These are phyloP conservation scores for Drosophila koepferae DNA, from an alignment of 2,888 invertebrate genomes.

Conservation along the genomic window DNA sequence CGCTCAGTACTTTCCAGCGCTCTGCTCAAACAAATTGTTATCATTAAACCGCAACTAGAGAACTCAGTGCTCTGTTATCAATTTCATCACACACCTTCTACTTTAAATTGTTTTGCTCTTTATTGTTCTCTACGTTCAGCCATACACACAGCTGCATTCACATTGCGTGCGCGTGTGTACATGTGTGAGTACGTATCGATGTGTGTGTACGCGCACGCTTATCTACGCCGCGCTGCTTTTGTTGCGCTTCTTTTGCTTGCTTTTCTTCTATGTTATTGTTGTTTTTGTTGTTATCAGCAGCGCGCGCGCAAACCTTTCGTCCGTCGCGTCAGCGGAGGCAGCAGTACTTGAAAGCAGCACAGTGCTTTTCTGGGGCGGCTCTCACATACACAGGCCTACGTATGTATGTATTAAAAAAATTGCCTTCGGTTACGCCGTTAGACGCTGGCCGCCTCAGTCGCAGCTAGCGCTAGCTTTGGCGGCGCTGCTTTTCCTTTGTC, in stretches of 20 bases:
- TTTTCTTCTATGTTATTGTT: slow-evolving; percentile 23
- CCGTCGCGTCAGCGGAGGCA: slow-evolving; percentile 10
- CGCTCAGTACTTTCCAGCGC: slow-evolving; percentile 6
- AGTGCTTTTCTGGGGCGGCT: slow-evolving; percentile 27
- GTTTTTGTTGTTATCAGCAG: slow-evolving; percentile 32
- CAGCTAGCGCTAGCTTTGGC: slow-evolving; percentile 37
- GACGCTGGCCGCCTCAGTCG: slow-evolving; percentile 35
- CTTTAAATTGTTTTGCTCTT: slow-evolving; percentile 45
- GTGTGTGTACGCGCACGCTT: slow-evolving; percentile 41
- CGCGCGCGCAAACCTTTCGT: slow-evolving; percentile 45
- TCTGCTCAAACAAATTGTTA: slow-evolving; percentile 54
- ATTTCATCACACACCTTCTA: slow-evolving; percentile 57
- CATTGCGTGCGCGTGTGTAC: slow-evolving; percentile 11
- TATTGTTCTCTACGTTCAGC: slow-evolving; percentile 43
- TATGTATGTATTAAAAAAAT: slow-evolving; percentile 7
- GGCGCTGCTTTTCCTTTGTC: slow-evolving; percentile 62
- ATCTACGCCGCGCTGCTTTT: slow-evolving; percentile 62
- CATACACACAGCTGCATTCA: slow-evolving; percentile 34
- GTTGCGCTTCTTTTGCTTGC: slow-evolving; percentile 50
- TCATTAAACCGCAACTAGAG: slow-evolving; percentile 28
- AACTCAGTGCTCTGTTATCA: slow-evolving; percentile 51
- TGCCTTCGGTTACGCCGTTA: slow-evolving; percentile 46
- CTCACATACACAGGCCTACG: slow-evolving; percentile 4
- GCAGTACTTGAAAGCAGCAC: slow-evolving; percentile 17
- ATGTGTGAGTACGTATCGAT: slow-evolving; percentile 16